These are phyloP conservation scores for Pyralis farinalis DNA, from an alignment of 2,888 invertebrate species.

Conservation along the genomic window DNA sequence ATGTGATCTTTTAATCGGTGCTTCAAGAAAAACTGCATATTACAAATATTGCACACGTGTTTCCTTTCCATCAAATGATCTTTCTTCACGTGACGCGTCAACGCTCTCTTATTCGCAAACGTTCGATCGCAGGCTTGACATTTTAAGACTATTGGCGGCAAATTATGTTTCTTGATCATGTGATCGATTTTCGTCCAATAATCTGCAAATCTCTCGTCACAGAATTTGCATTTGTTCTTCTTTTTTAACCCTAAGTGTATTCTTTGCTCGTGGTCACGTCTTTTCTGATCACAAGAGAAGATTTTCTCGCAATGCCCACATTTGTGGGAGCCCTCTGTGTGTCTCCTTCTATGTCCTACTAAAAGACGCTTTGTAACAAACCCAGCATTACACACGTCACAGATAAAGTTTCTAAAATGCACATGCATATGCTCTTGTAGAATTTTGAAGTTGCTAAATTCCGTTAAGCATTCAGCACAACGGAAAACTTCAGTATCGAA, in stretches of 20 bases:
- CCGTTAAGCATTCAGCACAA: slow-evolving; percentile 33
- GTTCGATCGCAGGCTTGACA: slow-evolving; percentile 47
- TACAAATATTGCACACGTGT: slow-evolving; percentile 39
- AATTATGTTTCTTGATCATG: slow-evolving; percentile 35
- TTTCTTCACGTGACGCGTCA: slow-evolving; percentile 43
- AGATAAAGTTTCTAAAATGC: slow-evolving; percentile 33
- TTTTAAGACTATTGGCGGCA: slow-evolving; percentile 32
- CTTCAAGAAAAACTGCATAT: slow-evolving; percentile 46
- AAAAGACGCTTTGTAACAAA: slow-evolving; percentile 27
- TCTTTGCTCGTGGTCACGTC: slow-evolving; percentile 30
- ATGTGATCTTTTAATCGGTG: slow-evolving; percentile 42
- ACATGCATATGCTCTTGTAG: slow-evolving; percentile 38
- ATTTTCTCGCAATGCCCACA: slow-evolving; percentile 61
- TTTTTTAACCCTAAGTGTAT: slow-evolving; percentile 34
- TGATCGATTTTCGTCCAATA: slow-evolving; percentile 42
- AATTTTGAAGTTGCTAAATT: slow-evolving; percentile 29
- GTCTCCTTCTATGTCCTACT: slow-evolving; percentile 25
- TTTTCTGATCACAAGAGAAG: slow-evolving; percentile 41
- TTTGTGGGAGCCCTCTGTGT: slow-evolving; percentile 41
- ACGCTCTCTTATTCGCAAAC: slow-evolving; percentile 37
- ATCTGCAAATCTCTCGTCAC: slow-evolving; percentile 42
- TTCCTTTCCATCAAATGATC: slow-evolving; percentile 48
- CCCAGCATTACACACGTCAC: slow-evolving; percentile 32
- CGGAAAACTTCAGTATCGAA: slow-evolving; percentile 33
- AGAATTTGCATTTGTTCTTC: slow-evolving; percentile 41